phyloP scores from a whole-genome alignment of 64 coral and sea anemone genomes.

The Trachythela sp. region DNA sequence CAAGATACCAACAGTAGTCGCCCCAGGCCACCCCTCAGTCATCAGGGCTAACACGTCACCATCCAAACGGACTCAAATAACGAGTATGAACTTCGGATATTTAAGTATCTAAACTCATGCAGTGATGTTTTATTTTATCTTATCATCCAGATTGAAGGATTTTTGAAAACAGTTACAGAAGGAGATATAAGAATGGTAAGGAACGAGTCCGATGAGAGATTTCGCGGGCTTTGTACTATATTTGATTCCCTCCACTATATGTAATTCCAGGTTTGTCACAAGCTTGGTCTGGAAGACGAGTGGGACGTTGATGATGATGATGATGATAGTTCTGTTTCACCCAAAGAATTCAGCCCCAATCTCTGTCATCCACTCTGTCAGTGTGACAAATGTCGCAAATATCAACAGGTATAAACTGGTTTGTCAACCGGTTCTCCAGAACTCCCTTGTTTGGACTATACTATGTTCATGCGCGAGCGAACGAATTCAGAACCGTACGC shows the following conservation, averaged over 20 bases:
- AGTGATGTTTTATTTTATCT: not conserved
- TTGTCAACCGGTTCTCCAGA: too few species aligned
- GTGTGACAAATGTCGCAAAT: conserved; percentile 71
- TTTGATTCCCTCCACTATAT: too few species aligned
- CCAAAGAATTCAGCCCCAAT: conserved; percentile 40
- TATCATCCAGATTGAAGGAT: conserved; percentile 65
- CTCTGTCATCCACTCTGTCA: conserved; percentile 94
- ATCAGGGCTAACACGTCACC: too few species aligned
- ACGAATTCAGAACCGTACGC: too few species aligned
- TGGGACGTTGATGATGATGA: conserved; percentile 51
- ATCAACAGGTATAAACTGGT: not conserved
- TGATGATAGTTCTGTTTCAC: conserved; percentile 61
- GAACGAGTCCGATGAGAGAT: not conserved
- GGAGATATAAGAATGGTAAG: conserved; percentile 88
- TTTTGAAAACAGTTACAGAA: conserved; percentile 68
- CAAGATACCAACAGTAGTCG: too few species aligned
- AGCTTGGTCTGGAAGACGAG: not conserved
- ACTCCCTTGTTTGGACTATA: too few species aligned
- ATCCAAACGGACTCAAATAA: too few species aligned
- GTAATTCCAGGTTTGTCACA: not conserved
- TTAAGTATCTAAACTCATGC: too few species aligned
- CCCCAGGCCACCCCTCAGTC: too few species aligned
- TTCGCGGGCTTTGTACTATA: too few species aligned
- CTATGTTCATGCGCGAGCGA: too few species aligned
- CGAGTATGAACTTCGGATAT: too few species aligned